Evolutionary conservation across 1,140 invertebrate species (phyloP), one percentile per base, ranked within the genome.

Genomic region (Carposina sasakii): DNA sequence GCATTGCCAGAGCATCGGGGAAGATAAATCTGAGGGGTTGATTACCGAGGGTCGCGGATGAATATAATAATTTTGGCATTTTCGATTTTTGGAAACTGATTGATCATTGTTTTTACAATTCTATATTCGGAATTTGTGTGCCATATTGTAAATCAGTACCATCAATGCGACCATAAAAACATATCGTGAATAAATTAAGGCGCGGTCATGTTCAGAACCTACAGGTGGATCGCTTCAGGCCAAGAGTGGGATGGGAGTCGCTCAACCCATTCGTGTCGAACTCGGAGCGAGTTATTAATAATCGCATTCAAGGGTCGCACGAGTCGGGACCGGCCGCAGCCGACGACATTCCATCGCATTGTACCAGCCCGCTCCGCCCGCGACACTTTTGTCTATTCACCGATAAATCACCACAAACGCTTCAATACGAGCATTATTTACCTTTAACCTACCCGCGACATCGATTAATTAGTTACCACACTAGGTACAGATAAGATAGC

Each of bases 381-480:
- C 74, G 70, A 83, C 71, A 77, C 74, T 79, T 77, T 79, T 76
- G 71, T 83, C 76, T 78, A 82, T 77, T 76, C 74, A 72, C 71
- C 76, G 56, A 81, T 83, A 83, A 72, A 83, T 83, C 79, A 83
- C 79, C 60, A 60, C 58, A 45, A 53, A 65, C 59, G 58, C 34
- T 58, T 68, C 71, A 71, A 77, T 73, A 65, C 66, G 48, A 54
- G 64, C 76, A 72, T 83, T 81, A 75, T 81, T 83, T 76, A 77
- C 73, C 57, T 74, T 59, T 72, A 81, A 81, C 70, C 63, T 60
- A 67, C 67, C 63, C 65, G 61, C 63, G 71, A 75, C 74, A 74
- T 79, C 79, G 75, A 81, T 83, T 83, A 83, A 83, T 83, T 83
- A 83, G 74, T 81, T n/a, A 65, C 69, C 77, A 77, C 79, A 79